Evolutionary conservation across 2,113 vertebrate species (phyloP), one percentile per base, ranked within the genome.

Genomic region (Engystomops pustulosus): DNA sequence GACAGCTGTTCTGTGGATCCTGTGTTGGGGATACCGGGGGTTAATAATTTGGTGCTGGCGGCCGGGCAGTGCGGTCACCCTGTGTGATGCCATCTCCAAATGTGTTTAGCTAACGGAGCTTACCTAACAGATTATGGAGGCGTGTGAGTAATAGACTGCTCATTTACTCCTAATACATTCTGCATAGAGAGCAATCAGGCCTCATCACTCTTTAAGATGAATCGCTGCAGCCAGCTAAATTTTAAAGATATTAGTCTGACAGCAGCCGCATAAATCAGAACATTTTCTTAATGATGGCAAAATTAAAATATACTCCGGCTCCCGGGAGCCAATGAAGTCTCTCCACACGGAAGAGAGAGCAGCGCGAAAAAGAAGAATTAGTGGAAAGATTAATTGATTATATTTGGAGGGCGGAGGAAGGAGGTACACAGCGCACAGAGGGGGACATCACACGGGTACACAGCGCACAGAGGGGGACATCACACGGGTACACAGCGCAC

Each of bases 141-240:
- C 86, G 82, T 89, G 95, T 97, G 96, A 97, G 94, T 97, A 97
- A 97, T 97, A 96, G 95, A 97, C 95, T 97, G 94, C 96, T 96
- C 95, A 96, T 97, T 97, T 97, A 94, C 95, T 94, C 95, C 94
- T 96, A 96, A 97, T 97, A 96, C 91, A 91, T 97, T 97, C 97
- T 96, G 96, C 96, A 96, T 96, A 94, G 95, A 96, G 95, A 97
- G 95, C 95, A 95, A 95, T 95, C 94, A 94, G 90, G 93, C 92
- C 94, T 96, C 96, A 97, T 97, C 95, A 94, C 93, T 97, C 96
- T 97, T 96, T 89, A 96, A 97, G 96, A 97, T 96, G 93, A 97
- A 97, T 97, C 94, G 94, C 93, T 91, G 92, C 93, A 92, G 89
- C 92, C 85, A 92, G 93, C 92, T 95, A 95, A 95, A 96, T 95